Base-by-base conservation (phyloP, 2,113 vertebrate genomes). In the Centropus unirufus region DNA sequence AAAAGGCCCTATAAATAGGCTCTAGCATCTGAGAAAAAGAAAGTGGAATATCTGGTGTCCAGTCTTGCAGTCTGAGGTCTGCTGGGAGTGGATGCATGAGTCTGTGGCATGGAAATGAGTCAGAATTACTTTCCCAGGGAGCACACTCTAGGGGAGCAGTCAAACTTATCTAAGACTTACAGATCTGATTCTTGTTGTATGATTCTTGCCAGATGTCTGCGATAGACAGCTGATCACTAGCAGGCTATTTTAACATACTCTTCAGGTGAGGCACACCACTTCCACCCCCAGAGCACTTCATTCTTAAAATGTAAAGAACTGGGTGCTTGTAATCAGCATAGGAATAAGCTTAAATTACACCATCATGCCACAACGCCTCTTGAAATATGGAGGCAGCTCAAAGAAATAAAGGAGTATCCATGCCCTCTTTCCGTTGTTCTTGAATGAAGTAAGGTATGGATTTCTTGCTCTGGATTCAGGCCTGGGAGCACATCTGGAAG, bases 401-500 rank as follows among this genome's bases (percentile, higher is more conserved):
- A 77, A 76, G 55, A 62, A 80, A 78, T 74, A 49, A 91, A 84
- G 14, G 21, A 6, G 9, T 79, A 54, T 58, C 40, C 74, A 82
- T 40, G 24, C 8, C 8, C 11, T 83, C 51, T 39, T 69, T 62
- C 54, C 1, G 0, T 57, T 91, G 18, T 17, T 90, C 52, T 77
- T 74, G 68, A 94, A 73, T 40, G 57, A 83, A 70, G 42, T 27
- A 85, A 44, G 34, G 59, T 47, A 59, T 58, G 47, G 46, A 87
- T 95, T 80, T 95, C 88, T 59, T 70, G 64, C 54, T 72, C 85
- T 88, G 93, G 78, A 92, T 83, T 88, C 64, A 88, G 39, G 46
- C 87, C 78, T 92, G 78, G 72, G 83, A 94, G 64, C 44, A 91
- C 75, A 92, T 86, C 82, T 95, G 89, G 92, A 80, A 75, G 42